A percentile compares a stretch with the other conserved stretches of the same genome.
These are phyloP conservation scores for Bujurquina vittata DNA, from an alignment of 2,113 vertebrate species.

Conservation along the genomic window DNA sequence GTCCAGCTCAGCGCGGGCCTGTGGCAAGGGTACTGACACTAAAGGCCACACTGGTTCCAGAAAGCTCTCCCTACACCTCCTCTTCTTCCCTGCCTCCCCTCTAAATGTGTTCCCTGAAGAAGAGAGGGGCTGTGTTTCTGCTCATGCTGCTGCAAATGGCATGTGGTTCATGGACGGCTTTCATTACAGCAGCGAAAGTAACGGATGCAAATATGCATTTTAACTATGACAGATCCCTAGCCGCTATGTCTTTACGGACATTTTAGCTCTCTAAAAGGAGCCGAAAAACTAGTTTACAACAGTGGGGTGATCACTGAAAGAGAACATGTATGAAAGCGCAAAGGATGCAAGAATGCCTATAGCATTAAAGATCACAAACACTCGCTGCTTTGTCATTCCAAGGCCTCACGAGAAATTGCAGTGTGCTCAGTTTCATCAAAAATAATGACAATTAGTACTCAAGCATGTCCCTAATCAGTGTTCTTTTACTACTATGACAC, in stretches of 20 bases:
- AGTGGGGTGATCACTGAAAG: neutral
- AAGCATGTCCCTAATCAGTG: constrained; percentile 9
- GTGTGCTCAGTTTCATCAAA: neutral
- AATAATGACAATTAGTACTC: constrained; percentile 6
- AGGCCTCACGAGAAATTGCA: neutral
- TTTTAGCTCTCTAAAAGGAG: neutral
- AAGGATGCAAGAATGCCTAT: neutral
- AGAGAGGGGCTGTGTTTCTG: constrained; percentile 45
- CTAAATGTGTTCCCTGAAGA: constrained; percentile 36
- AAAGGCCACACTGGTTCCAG: constrained; percentile 41
- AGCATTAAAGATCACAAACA: neutral
- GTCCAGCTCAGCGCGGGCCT: constrained; percentile 61
- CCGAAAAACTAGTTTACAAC: neutral
- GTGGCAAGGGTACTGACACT: constrained; percentile 63
- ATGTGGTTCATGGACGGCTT: constrained; percentile 20
- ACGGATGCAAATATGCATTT: constrained; percentile 19
- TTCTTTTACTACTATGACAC: constrained; percentile 29
- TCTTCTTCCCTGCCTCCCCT: neutral
- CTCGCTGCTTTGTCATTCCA: neutral
- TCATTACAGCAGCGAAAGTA: constrained; percentile 15
- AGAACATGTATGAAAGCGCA: neutral
- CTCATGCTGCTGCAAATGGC: constrained; percentile 32
- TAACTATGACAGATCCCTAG: neutral
- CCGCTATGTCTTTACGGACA: neutral
- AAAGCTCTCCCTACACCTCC: constrained; percentile 18